Evolutionary conservation across 2,113 vertebrate species (phyloP), one percentile per base, ranked within the genome.

Genomic region (Hipposideros armiger): DNA sequence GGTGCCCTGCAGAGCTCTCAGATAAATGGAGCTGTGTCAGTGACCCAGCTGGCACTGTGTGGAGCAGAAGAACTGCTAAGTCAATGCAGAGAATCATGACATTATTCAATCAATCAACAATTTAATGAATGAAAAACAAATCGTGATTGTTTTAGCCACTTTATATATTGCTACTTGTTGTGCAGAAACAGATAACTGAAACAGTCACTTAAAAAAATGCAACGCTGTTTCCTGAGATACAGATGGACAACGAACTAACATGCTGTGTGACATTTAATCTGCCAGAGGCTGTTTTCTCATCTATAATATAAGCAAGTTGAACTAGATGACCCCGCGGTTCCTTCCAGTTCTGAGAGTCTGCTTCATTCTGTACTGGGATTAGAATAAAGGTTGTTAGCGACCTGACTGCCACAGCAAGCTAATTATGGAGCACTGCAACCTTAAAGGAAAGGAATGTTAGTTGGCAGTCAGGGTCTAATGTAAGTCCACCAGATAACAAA

Each of bases 401-500:
- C 14, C 56, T 60, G 73, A 54, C 5, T 62, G 14, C 45, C 80
- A 9, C 9, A 78, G 54, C n/a, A 70, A 88, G 40, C 45, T 76
- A 87, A 80, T 73, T 74, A 74, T 20, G 8, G 52, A 76, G 66
- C 40, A 9, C 0, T 14, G 45, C 2, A 77, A 30, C 66, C 54
- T 85, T 76, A 47, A 92, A 87, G 40, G 77, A 64, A 82, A 62
- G 24, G 11, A 50, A 50, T 52, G 83, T 76, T 15, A 56, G 52
- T 81, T 64, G 54, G 70, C 30, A 84, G 28, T 1, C 47, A 4
- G 13, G 16, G 40, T 67, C 45, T 66, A 92, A n/a, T 56, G 45
- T 47, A 91, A 95, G 76, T 56, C 58, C 17, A 85, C 10, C 83
- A 87, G 76, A 45, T 24, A 87, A 69, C 56, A 93, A 94, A 91